Base-by-base conservation (phyloP, 2,797 vertebrate species). In the Eulemur coronatus region DNA sequence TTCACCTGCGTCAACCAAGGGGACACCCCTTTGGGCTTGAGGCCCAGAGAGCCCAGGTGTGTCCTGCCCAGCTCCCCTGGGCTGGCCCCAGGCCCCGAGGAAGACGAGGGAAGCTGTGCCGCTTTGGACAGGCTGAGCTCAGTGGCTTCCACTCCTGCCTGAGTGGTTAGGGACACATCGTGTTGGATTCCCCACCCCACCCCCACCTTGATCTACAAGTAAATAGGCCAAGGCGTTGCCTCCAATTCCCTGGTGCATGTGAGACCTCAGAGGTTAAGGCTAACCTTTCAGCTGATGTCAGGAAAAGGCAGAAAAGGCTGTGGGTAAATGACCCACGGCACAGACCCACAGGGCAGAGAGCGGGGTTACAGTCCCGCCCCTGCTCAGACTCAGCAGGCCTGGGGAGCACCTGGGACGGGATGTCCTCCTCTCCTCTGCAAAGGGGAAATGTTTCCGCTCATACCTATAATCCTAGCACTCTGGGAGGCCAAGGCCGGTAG, bases 261-360 rank as follows among this genome's bases (percentile, higher is more conserved):
- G 12, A 48, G 26, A 26, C 38, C 24, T 41, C 33, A 0, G 63
- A 14, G 30, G 18, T 14, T 13, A 43, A 81, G 15, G 15, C 52
- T 1, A 17, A 38, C 30, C 38, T 38, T 18, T 30, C 3, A 2
- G 1, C 2, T 5, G 72, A 14, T 4, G 46, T 30, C 4, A 6
- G 0, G 2, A 43, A n/a, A 6, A 17, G 48, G 30, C 12, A 26
- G 38, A n/a, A 12, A 13, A 59, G 84, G 30, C 35, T 11, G 7
- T 8, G 41, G 63, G 81, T 4, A n/a, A 10, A 35, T 0, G 8
- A 7, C 1, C n/a, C 18, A 6, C 0, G 0, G 20, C 18, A 5
- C 65, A 1, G 41, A 18, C 33, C 46, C 41, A 13, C 26, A 7
- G 22, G 22, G 22, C 18, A 2, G n/a, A 28, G 59, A n/a, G 46